A percentile compares a stretch with the other conserved stretches of the same genome.
Evolutionary conservation across 2,888 invertebrate genomes (phyloP).

Genomic region (Aquatica leii): DNA sequence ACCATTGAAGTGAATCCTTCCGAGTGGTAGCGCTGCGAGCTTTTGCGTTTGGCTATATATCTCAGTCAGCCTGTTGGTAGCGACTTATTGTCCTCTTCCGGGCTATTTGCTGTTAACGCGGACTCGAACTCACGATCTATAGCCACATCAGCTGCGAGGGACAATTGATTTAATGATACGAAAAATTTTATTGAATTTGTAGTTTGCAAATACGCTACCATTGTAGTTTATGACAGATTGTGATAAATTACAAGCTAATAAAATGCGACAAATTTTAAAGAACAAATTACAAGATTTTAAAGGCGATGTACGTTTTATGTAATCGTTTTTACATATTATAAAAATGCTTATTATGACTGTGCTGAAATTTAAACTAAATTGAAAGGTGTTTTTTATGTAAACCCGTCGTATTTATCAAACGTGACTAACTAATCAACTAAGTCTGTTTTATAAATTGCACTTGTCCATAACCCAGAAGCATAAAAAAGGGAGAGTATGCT

Average conservation of each 20-base stretch:
- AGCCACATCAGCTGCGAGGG: slow-evolving; percentile 52
- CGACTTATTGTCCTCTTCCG: slow-evolving; percentile 58
- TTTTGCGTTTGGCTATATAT: slow-evolving; percentile 47
- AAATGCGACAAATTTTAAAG: too few species aligned
- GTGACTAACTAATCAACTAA: slow-evolving; percentile 47
- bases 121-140: slow-evolving; percentile 54
- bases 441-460: slow-evolving; percentile 47
- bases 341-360: too few species aligned
- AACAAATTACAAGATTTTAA: too few species aligned
- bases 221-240: slow-evolving; percentile 7
- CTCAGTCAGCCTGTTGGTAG: slow-evolving; percentile 52
- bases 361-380: too few species aligned
- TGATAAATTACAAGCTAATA: slow-evolving; percentile 6
- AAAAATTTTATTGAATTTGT: slow-evolving; percentile 40
- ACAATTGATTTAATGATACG: slow-evolving; percentile 46
- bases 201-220: slow-evolving; percentile 31
- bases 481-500: slow-evolving; percentile 35
- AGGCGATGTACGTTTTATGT: too few species aligned
- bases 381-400: slow-evolving; percentile 21
- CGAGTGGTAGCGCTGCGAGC: slow-evolving; percentile 34
- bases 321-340: too few species aligned
- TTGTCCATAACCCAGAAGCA: slow-evolving; percentile 36
- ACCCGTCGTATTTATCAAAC: slow-evolving; percentile 33
- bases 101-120: slow-evolving; percentile 58
- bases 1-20: slow-evolving; percentile 48